These are phyloP conservation scores for Chymomyza procnemis DNA, from an alignment of 2,888 invertebrate species.

Conservation along the genomic window DNA sequence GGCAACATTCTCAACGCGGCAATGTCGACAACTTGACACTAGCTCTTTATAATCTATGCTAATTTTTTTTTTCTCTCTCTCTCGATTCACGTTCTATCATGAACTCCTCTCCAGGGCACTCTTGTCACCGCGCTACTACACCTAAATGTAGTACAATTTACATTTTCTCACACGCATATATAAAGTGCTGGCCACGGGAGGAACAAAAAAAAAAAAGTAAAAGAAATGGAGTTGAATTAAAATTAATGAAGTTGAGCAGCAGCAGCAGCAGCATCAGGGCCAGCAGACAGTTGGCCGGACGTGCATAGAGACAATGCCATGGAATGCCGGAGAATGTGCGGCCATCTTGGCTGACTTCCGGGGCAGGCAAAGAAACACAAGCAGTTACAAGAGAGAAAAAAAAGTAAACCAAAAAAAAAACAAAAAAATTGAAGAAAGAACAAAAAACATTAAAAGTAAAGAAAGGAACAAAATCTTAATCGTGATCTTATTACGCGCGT, in stretches of 20 bases:
- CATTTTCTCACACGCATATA: conserved; percentile 25
- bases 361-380: conserved; percentile 8
- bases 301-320: conserved; percentile 16
- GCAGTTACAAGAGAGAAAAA: neutral
- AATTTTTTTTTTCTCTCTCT: conserved; percentile 42
- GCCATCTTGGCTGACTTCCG: conserved; percentile 13
- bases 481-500: conserved; percentile 76
- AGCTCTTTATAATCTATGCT: conserved; percentile 58
- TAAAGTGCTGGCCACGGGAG: too few species aligned
- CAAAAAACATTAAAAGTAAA: neutral
- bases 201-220: conserved; percentile 14
- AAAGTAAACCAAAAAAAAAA: neutral
- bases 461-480: conserved; percentile 60
- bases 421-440: too few species aligned
- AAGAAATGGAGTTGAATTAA: conserved; percentile 42
- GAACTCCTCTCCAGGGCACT: neutral
- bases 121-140: neutral
- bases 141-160: conserved; percentile 26
- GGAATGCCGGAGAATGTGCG: neutral
- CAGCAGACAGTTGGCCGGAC: conserved; percentile 17
- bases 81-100: conserved; percentile 22
- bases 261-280: conserved; percentile 1
- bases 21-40: conserved; percentile 26
- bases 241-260: conserved; percentile 60
- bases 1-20: neutral